A percentile compares a stretch with the other conserved stretches of the same genome.
These are phyloP conservation scores for Spongilla lacustris DNA, from an alignment of 37 sponge, comb jelly and placozoan species.

Conservation along the genomic window DNA sequence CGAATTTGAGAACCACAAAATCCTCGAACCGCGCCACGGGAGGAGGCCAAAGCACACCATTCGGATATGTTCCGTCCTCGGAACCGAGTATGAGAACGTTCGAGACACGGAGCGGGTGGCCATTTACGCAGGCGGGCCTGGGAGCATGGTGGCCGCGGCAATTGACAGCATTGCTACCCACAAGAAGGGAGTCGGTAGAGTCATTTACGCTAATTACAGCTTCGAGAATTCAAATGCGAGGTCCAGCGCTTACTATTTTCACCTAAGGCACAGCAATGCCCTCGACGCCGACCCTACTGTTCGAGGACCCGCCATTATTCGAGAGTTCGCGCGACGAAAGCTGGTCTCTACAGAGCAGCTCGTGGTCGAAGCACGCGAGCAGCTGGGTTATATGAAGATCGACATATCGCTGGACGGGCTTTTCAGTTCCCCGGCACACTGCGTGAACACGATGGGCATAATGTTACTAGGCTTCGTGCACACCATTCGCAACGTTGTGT, in stretches of 20 bases:
- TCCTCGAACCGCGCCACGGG: background rate
- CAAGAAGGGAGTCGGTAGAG: background rate
- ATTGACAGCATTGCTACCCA: background rate
- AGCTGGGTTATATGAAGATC: conserved; percentile 6
- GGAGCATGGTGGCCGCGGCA: conserved; percentile 31
- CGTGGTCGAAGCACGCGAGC: background rate
- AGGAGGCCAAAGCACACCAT: background rate
- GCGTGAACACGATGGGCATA: background rate
- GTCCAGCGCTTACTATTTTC: conserved; percentile 12
- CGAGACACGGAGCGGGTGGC: background rate
- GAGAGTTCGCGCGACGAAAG: background rate
- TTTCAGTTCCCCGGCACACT: background rate
- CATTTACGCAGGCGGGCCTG: conserved; percentile 29
- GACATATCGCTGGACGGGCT: conserved; percentile 16
- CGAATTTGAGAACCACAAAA: background rate
- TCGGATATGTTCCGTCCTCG: conserved; percentile 6
- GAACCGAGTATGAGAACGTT: conserved; percentile 14
- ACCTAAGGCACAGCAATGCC: background rate
- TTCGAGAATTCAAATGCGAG: conserved; percentile 28
- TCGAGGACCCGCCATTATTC: background rate
- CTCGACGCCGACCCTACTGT: background rate
- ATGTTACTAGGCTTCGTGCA: background rate
- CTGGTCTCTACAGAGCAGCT: background rate
- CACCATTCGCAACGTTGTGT: background rate
- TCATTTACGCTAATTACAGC: conserved; percentile 20